A percentile compares a stretch with the other conserved stretches of the same genome.
Conservation (phyloP, 2,888 invertebrate species). For the Sipunculus nudus region DNA sequence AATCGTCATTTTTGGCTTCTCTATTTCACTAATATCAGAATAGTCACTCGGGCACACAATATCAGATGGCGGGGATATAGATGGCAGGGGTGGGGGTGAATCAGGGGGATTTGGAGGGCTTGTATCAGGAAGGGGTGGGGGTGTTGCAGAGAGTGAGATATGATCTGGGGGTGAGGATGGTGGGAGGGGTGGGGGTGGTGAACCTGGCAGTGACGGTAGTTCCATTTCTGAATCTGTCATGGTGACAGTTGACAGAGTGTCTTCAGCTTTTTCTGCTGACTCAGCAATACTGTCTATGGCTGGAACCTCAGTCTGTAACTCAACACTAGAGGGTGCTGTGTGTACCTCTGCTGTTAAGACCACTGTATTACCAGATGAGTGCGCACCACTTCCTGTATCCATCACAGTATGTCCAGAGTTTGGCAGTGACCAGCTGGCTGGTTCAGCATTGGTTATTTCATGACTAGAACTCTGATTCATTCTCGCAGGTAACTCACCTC, state of each 20-base stretch:
- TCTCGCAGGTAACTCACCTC: too few relatives aligned
- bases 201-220: constrained; percentile 7
- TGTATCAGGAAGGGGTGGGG: neutral
- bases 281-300: too few relatives aligned
- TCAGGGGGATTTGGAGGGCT: constrained; percentile 1
- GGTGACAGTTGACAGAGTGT: neutral
- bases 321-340: too few relatives aligned
- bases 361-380: too few relatives aligned
- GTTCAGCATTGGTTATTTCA: too few relatives aligned
- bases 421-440: too few relatives aligned
- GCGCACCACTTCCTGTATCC: too few relatives aligned
- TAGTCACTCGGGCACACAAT: neutral
- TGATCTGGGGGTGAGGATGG: neutral
- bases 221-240: neutral
- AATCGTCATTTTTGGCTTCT: neutral
- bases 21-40: neutral
- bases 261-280: neutral
- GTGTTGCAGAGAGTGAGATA: neutral
- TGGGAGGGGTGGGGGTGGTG: constrained; percentile 12
- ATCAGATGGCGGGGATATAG: neutral
- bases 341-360: too few relatives aligned
- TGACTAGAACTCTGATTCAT: too few relatives aligned
- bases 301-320: too few relatives aligned
- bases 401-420: too few relatives aligned
- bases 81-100: constrained; percentile 1